Percentiles rank a stretch among this genome's conserved stretches.
These are phyloP conservation scores for Aix galericulata DNA, from an alignment of 2,113 vertebrate species.

Conservation along the genomic window DNA sequence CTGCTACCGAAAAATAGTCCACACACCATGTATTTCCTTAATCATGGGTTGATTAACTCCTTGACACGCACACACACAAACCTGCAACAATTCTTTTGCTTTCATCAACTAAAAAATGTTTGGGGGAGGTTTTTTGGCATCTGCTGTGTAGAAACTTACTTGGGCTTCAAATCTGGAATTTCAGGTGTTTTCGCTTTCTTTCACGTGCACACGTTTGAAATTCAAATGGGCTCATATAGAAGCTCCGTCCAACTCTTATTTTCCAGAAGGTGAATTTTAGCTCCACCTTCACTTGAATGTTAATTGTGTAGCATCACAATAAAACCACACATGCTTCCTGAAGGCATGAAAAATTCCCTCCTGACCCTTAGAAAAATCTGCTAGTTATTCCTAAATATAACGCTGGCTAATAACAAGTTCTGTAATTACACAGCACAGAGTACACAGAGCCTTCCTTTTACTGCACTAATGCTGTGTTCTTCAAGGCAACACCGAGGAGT, in stretches of 20 bases:
- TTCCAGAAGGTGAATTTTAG: conserved; percentile 34
- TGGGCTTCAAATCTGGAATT: neutral
- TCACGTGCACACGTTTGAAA: neutral
- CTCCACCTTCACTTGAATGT: neutral
- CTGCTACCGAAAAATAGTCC: neutral
- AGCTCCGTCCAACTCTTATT: neutral
- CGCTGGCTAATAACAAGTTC: conserved; percentile 49
- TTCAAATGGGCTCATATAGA: neutral
- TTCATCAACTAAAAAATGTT: neutral
- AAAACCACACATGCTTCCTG: conserved; percentile 19
- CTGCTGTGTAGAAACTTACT: neutral
- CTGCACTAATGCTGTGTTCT: neutral
- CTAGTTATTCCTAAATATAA: conserved; percentile 52
- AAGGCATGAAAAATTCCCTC: conserved; percentile 35
- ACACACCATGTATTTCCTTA: neutral
- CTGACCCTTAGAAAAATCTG: conserved; percentile 39
- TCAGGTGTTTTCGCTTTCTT: neutral
- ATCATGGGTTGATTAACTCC: neutral
- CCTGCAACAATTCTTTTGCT: neutral
- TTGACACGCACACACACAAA: neutral
- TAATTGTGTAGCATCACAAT: conserved; percentile 14
- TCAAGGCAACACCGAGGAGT: neutral
- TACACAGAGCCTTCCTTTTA: conserved; percentile 27
- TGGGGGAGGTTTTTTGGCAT: neutral
- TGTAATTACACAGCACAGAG: conserved; percentile 50